Evolutionary conservation across 2,113 vertebrate genomes (phyloP).

Genomic region (Myrmecobius fasciatus): DNA sequence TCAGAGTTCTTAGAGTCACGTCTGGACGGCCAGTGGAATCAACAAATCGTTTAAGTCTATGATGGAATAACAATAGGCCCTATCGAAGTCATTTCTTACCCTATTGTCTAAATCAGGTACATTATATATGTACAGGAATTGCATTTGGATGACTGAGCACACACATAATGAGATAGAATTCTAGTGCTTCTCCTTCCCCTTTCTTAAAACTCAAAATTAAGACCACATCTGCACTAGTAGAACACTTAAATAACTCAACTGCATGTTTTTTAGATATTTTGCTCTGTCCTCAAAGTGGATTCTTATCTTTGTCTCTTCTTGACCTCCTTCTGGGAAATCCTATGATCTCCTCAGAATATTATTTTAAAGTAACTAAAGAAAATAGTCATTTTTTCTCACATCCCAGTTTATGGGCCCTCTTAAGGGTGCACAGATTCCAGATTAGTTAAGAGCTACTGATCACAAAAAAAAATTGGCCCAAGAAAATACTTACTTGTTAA

Average conservation of each 20-base stretch:
- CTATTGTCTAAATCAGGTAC: neutral
- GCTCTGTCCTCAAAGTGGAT: neutral
- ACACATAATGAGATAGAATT: neutral
- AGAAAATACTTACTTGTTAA: neutral
- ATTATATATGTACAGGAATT: neutral
- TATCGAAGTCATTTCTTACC: neutral
- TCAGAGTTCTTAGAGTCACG: neutral
- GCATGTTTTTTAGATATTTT: neutral
- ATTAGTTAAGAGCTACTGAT: neutral
- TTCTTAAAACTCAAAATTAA: neutral
- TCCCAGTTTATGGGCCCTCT: neutral
- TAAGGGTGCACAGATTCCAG: neutral
- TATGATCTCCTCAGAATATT: neutral
- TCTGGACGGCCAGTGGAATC: neutral
- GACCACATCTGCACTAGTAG: neutral
- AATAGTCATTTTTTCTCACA: neutral
- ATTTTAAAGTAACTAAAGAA: neutral
- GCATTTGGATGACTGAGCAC: neutral
- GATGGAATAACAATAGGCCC: neutral
- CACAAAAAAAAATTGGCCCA: neutral
- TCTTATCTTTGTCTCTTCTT: neutral
- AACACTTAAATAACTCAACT: neutral
- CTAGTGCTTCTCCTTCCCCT: neutral
- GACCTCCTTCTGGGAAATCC: neutral
- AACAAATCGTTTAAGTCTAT: neutral